Evolutionary conservation across 1,140 invertebrate species (phyloP).

Genomic region (Vollenhovia emeryi): DNA sequence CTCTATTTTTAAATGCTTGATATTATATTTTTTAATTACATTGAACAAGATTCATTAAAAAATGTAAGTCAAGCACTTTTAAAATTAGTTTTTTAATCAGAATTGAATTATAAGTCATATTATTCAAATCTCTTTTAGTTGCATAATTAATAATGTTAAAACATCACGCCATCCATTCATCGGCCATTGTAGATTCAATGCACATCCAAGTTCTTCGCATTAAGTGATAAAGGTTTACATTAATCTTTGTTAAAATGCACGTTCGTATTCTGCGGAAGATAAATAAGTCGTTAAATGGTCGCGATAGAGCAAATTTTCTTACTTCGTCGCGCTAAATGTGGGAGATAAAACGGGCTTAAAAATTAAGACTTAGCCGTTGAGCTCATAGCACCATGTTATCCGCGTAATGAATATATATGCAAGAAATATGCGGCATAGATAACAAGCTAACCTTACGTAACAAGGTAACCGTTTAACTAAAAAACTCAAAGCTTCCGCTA

Average conservation of each 20-base stretch:
- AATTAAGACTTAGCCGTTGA: constrained; percentile 54
- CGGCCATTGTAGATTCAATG: not conserved
- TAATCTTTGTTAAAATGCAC: constrained; percentile 34
- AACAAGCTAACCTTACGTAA: constrained; percentile 24
- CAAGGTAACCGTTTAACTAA: constrained; percentile 26
- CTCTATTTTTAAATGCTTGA: not conserved
- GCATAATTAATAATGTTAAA: constrained; percentile 23
- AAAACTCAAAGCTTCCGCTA: constrained; percentile 39
- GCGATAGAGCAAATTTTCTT: constrained; percentile 45
- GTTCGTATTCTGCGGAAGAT: constrained; percentile 9
- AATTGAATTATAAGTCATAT: constrained; percentile 7
- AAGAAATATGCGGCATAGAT: constrained; percentile 17
- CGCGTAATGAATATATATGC: constrained; percentile 56
- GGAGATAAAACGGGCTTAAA: constrained; percentile 55
- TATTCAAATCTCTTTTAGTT: not conserved
- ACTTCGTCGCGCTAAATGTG: constrained; percentile 27
- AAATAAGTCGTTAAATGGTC: constrained; percentile 51
- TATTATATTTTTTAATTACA: not conserved
- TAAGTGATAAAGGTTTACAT: constrained; percentile 42
- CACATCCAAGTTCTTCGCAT: not conserved
- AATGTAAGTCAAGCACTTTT: not conserved
- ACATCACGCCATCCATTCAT: not conserved
- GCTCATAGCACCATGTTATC: constrained; percentile 25
- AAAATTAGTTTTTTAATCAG: not conserved
- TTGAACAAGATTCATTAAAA: not conserved